Conservation (phyloP, 2,113 vertebrate species). For the Protomyctophum bolini region DNA sequence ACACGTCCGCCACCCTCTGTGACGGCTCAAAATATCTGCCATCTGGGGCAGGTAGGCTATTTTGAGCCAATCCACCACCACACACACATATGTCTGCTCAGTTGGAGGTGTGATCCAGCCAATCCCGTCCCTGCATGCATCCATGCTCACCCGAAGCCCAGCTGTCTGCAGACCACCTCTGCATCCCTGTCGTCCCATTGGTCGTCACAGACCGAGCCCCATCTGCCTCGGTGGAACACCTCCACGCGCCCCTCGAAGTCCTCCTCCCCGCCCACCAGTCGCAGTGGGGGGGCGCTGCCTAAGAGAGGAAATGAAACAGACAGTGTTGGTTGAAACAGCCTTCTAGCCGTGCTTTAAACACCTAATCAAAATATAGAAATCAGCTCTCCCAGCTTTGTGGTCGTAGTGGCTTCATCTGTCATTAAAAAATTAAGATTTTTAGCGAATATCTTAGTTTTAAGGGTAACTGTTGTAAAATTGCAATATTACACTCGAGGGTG, state of each 20-base stretch:
- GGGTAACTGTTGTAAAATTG: too few species aligned
- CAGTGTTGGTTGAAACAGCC: too few species aligned
- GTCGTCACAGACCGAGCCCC: constrained; percentile 92
- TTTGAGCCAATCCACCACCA: background rate
- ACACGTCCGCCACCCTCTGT: background rate
- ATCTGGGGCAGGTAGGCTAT: background rate
- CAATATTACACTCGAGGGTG: too few species aligned
- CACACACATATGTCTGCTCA: background rate
- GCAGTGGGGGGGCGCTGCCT: constrained; percentile 84
- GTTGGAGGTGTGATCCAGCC: background rate
- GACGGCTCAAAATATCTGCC: background rate
- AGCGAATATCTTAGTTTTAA: too few species aligned
- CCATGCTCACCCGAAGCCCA: constrained; percentile 83
- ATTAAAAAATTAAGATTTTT: too few species aligned
- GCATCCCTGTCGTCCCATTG: constrained; percentile 91
- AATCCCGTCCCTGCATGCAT: background rate
- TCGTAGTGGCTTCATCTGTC: too few species aligned
- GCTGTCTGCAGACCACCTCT: constrained; percentile 89
- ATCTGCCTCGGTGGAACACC: constrained; percentile 85
- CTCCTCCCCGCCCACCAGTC: constrained; percentile 87
- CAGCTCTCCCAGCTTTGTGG: too few species aligned
- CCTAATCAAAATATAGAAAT: too few species aligned
- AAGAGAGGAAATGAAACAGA: constrained; percentile 27
- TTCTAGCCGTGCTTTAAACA: too few species aligned
- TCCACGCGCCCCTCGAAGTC: constrained; percentile 90